Base-by-base conservation (phyloP, 2,888 invertebrate genomes). In the Rhingia campestris region DNA sequence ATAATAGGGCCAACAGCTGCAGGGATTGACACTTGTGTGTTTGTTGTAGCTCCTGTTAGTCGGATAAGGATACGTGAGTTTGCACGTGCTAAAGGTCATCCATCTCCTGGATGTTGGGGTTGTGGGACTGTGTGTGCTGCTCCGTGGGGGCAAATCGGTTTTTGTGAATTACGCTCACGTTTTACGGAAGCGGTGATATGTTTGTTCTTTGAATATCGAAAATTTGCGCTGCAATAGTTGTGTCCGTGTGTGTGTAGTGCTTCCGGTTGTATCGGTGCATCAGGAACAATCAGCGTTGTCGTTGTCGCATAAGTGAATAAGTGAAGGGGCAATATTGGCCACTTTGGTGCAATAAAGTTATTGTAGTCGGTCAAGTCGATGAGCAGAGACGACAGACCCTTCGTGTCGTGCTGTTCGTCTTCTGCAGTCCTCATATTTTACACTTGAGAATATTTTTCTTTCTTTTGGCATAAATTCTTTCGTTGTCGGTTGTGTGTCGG, bases 351-450 rank as follows among this genome's bases (percentile, higher is more conserved):
- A 82, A 79, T 79, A 82, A 82, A 70, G 74, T 70, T 54, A 74
- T 79, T 82, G 66, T 69, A 72, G 47, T 67, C 64, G 80, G 80
- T 79, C 84, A 80, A 79, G 80, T 77, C 49, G 47, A n/a, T 63
- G 54, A 12, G 12, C 58, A 56, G 41, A 39, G 66, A 58, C 53
- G 5, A 51, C 58, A 72, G 72, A 54, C 82, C 69, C 79, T 79
- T 79, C 51, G 56, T 77, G 73, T 69, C 51, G 63, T 67, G 51
- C 58, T 64, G 59, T 30, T 59, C 80, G 73, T 80, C 73, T 80
- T 80, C 80, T 84, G 80, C 84, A 80, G 79, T 74, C 69, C 59
- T 70, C 84, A 66, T 84, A 80, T 66, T 80, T 84, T 84, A 80
- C 74, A 84, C 80, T 84, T 54, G 80, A 84, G 67, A 73, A 53